These are phyloP conservation scores for Carettochelys insculpta DNA, from an alignment of 2,113 vertebrate species.

Conservation along the genomic window DNA sequence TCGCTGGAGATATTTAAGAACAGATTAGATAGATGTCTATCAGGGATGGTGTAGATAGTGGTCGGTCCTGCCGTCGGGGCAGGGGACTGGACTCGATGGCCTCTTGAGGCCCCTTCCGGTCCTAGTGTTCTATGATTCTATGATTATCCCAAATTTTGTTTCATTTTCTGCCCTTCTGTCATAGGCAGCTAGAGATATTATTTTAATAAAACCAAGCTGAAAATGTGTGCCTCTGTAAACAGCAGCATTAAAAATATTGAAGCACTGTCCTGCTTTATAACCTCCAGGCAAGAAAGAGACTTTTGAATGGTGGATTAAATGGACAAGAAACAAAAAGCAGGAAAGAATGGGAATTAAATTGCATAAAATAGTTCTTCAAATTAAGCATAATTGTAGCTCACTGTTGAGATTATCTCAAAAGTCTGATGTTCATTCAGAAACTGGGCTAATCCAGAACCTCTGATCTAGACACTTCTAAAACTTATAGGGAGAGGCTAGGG, in stretches of 20 bases:
- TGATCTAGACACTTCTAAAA: not conserved
- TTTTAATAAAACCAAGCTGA: constrained; percentile 6
- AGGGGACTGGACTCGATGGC: too few species aligned
- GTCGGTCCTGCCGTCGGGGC: too few species aligned
- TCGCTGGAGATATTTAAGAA: too few species aligned
- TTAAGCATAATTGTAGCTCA: not conserved
- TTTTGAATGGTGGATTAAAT: constrained; percentile 42
- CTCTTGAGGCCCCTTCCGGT: too few species aligned
- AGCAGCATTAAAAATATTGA: constrained; percentile 26
- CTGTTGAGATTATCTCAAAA: not conserved
- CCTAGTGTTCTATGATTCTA: too few species aligned
- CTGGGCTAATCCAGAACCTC: not conserved
- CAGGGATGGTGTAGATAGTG: too few species aligned
- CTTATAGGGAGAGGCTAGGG: not conserved
- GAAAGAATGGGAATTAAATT: not conserved
- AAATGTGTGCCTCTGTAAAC: constrained; percentile 47
- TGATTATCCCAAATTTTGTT: constrained; percentile 56
- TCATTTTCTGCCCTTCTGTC: constrained; percentile 42
- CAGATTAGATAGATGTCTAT: too few species aligned
- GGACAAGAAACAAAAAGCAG: constrained; percentile 21
- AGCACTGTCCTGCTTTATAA: constrained; percentile 48
- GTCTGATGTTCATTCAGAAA: not conserved
- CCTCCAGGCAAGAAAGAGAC: not conserved
- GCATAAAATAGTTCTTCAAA: not conserved
- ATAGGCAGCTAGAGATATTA: constrained; percentile 22